These are phyloP conservation scores for Spea hammondii DNA, from an alignment of 2,797 vertebrate species.

Conservation along the genomic window DNA sequence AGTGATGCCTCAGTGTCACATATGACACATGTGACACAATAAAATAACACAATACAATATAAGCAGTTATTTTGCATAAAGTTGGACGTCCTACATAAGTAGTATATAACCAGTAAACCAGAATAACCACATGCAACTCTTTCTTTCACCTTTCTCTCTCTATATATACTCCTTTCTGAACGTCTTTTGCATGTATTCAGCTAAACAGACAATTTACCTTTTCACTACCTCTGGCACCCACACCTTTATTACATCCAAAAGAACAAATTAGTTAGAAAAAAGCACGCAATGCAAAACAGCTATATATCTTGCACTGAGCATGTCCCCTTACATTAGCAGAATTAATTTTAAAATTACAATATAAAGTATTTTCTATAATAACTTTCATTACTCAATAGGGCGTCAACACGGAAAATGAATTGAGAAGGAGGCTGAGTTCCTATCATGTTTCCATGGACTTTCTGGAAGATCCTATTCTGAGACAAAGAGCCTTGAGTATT, in stretches of 20 bases:
- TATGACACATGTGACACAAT: no score
- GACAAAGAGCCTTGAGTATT: slow-evolving; percentile 85
- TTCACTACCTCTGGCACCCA: neutral
- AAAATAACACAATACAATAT: no score
- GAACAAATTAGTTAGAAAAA: neutral
- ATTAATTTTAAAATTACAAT: neutral
- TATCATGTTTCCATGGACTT: slow-evolving; percentile 81
- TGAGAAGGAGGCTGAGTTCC: slow-evolving; percentile 79
- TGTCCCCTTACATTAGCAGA: slow-evolving; percentile 27
- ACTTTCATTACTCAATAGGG: slow-evolving; percentile 68
- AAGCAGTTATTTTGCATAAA: no score
- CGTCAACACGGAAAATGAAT: slow-evolving; percentile 83
- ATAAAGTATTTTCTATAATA: neutral
- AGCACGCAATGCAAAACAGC: slow-evolving; percentile 10
- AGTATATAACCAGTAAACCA: no score
- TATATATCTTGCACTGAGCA: slow-evolving; percentile 55
- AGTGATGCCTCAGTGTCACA: no score
- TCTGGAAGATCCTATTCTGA: slow-evolving; percentile 77
- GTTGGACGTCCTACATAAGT: no score
- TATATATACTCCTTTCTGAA: no score
- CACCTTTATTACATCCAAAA: no score
- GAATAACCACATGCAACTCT: no score
- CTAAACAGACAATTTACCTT: slow-evolving; percentile 4
- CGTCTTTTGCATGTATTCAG: slow-evolving; percentile 23
- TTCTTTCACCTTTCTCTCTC: no score